Base-by-base conservation (phyloP, 1,140 invertebrate species). In the Drosophila orena region DNA sequence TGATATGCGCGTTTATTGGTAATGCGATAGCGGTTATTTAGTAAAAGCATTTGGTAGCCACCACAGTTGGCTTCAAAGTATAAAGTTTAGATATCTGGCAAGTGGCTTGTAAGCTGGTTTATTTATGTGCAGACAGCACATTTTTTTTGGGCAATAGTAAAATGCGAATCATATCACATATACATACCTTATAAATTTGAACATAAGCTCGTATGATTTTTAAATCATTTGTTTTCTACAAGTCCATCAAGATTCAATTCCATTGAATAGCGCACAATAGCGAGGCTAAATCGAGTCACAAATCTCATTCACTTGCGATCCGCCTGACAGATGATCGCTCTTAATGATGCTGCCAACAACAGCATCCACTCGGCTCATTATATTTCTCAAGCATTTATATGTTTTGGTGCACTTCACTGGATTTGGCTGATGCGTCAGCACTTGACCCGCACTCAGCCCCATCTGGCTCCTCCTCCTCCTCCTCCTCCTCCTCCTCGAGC, bases 391-490 rank as follows among this genome's bases (percentile, higher is more conserved):
- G 75, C 66, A 62, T 70, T 89, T 77, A 83, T 83, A 56, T 88
- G 70, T 86, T 86, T 83, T 75, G 75, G 61, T 86, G 83, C 83
- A 89, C 83, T 86, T 72, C 66, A 88, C 75, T 88, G 75, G 79
- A 83, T 86, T 86, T 86, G 83, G 83, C 83, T 83, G 83, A 89
- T 88, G 83, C 83, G 79, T 89, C 83, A 83, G 83, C 83, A 86
- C 84, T 89, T 86, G 83, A 88, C 84, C 84, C 83, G 83, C 47
- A 43, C 60, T 72, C 50, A 27, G 49, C 44, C 43, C 71, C n/a
- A 15, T 43, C n/a, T 40, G 22, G 40, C 15, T 14, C 24, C 11
- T 44, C 27, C 49, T 35, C n/a, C n/a, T 46, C 61, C 46, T 37
- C 55, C 57, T 10, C 46, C 43, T n/a, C n/a, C n/a, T n/a, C n/a